Evolutionary conservation across 2,113 vertebrate genomes (phyloP).

Genomic region (Argyrosomus japonicus): DNA sequence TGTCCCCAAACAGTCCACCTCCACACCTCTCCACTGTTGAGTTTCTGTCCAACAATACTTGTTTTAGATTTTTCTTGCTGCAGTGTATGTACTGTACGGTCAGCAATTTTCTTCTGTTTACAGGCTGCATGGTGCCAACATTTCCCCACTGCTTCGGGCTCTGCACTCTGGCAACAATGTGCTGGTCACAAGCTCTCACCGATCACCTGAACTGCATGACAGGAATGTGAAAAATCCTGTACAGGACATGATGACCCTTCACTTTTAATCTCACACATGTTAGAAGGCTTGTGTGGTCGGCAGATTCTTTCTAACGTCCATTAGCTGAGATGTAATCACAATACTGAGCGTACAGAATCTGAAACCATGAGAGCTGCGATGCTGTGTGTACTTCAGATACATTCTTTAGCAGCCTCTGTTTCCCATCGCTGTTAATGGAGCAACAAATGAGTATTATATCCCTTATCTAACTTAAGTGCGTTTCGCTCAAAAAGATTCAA

Average conservation of each 20-base stretch:
- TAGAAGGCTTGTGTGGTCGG: conserved; percentile 6
- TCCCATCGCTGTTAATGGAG: conserved; percentile 14
- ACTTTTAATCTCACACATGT: background rate
- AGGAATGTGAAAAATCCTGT: background rate
- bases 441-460: conserved; percentile 5
- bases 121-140: conserved; percentile 21
- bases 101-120: conserved; percentile 45
- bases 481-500: conserved; percentile 1
- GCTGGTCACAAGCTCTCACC: background rate
- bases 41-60: conserved; percentile 1
- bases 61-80: conserved; percentile 22
- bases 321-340: background rate
- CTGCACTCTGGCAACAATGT: conserved; percentile 10
- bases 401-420: background rate
- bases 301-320: background rate
- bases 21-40: background rate
- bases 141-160: conserved; percentile 23
- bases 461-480: background rate
- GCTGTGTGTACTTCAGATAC: background rate
- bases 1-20: background rate
- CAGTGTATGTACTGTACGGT: conserved; percentile 19
- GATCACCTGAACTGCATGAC: background rate
- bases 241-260: too few relatives aligned
- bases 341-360: background rate
- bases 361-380: background rate